Evolutionary conservation across 2,888 invertebrate genomes (phyloP), one percentile per base, ranked within the genome.

Genomic region (Lithophane socia): DNA sequence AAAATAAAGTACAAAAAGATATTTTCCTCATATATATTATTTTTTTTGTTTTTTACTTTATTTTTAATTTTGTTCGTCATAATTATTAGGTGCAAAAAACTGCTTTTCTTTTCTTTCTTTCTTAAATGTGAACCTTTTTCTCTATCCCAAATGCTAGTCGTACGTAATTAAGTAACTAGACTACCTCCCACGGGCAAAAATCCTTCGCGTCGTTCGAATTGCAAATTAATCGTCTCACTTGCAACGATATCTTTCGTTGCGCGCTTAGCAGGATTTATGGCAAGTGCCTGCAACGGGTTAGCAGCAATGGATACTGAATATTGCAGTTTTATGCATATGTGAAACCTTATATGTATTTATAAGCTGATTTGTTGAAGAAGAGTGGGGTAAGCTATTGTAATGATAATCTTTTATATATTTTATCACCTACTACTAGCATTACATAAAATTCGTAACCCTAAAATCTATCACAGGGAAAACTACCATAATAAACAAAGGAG

Each of bases 191-290:
- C 68, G 70, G 44, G 75, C 47, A 83, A 75, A 89, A 89, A 88
- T 90, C 88, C 85, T 88, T 86, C 54, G 61, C 60, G 81, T 89
- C 85, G 88, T 87, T 87, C 82, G 83, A 89, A 90, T 90, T 90
- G 89, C 87, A 86, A 89, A 90, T 89, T 87, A 91, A 91, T 88
- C 84, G 85, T 84, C 83, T 80, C 75, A 75, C 82, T 80, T 60
- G 75, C 78, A 74, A 60, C 76, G 83, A 79, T 87, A 86, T 83
- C 81, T 80, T 83, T 82, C 88, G 76, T 81, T 75, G 84, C 77
- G 77, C 84, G 69, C 77, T 87, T 78, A 84, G 67, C 56, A 72
- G 66, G 85, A 91, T 91, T 91, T 91, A 91, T 89, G 68, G 85
- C 75, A 80, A 79, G 80, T 61, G 80, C 85, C 80, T 88, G 89